phyloP scores from a whole-genome alignment of 1,140 invertebrate genomes.

The Procambarus virginalis region DNA sequence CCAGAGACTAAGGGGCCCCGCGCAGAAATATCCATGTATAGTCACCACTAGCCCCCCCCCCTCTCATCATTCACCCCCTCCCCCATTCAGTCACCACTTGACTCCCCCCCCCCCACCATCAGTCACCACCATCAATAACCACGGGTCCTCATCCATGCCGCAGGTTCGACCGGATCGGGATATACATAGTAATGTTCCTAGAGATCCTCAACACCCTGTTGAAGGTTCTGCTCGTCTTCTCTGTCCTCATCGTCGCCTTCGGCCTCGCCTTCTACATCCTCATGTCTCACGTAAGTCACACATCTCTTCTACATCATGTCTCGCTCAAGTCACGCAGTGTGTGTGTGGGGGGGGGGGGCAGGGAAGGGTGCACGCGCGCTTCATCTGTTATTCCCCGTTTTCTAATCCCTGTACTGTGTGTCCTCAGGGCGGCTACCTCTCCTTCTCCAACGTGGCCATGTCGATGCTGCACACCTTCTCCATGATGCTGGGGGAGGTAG shows the following conservation, averaged over 20 bases:
- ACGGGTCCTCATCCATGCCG: not conserved
- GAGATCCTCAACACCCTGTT: conserved; percentile 91
- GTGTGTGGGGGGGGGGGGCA: too few relatives aligned
- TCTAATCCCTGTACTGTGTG: not conserved
- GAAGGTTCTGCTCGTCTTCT: conserved; percentile 90
- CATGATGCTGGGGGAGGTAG: conserved; percentile 93
- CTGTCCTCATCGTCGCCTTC: conserved; percentile 91
- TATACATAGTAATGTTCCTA: conserved; percentile 94
- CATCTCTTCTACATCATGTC: not conserved
- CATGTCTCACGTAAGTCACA: conserved; percentile 80
- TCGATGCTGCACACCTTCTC: conserved; percentile 87
- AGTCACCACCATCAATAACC: too few relatives aligned
- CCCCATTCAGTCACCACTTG: too few relatives aligned
- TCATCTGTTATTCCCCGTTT: too few relatives aligned
- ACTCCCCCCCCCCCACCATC: too few relatives aligned
- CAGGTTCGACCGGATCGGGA: conserved; percentile 82
- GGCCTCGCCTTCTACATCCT: conserved; percentile 85
- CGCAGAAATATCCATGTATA: too few relatives aligned
- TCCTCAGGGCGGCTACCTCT: conserved; percentile 82
- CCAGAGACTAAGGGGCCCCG: too few relatives aligned
- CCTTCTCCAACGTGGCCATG: conserved; percentile 84
- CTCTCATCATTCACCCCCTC: too few relatives aligned
- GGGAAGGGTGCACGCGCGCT: too few relatives aligned
- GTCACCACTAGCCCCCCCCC: too few relatives aligned
- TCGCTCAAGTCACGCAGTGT: not conserved